Base-by-base conservation (phyloP, 1,140 invertebrate species). In the Campoletis sonorensis region DNA sequence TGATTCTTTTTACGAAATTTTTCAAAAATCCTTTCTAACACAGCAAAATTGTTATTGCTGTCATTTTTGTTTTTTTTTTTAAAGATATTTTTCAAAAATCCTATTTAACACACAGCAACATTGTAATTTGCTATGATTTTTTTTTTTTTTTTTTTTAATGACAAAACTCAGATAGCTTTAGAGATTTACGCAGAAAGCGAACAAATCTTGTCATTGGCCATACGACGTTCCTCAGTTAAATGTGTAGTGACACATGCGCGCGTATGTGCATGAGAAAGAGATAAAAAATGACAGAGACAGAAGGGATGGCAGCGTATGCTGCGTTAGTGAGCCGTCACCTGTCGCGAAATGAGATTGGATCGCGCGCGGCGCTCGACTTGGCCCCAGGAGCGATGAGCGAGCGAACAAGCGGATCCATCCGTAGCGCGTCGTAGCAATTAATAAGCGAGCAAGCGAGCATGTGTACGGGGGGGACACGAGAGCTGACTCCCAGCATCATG, bases 261-360 rank as follows among this genome's bases (percentile, higher is more conserved):
- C 40, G 16, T 54, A 16, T 54, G 37, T 21, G 21, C 23, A 4
- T 23, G 0, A 23, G 45, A 75, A 51, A 75, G 72, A 83, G 68
- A 70, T n/a, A 16, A 33, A 23, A 71, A 71, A 84, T 30, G 75
- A 51, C 61, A 76, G 49, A 71, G 15, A 30, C 23, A 71, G 79
- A 71, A 80, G 79, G 81, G 79, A 27, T 58, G 72, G 72, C 51
- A 72, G 71, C 75, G 67, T 70, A 54, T 79, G 71, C 27, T 67
- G 79, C 81, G 82, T 81, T 85, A 83, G 82, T 81, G 80, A 83
- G 80, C 82, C 79, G 82, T 85, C 81, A 85, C 37, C 80, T 80
- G 82, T 82, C 80, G 79, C 61, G 23, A 81, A 82, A 79, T 33
- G 67, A 73, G 71, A 81, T 75, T 79, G 77, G 33, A 79, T 81